Conservation (phyloP, 2,888 invertebrate species). For the Scrobipalpa atriplicella region DNA sequence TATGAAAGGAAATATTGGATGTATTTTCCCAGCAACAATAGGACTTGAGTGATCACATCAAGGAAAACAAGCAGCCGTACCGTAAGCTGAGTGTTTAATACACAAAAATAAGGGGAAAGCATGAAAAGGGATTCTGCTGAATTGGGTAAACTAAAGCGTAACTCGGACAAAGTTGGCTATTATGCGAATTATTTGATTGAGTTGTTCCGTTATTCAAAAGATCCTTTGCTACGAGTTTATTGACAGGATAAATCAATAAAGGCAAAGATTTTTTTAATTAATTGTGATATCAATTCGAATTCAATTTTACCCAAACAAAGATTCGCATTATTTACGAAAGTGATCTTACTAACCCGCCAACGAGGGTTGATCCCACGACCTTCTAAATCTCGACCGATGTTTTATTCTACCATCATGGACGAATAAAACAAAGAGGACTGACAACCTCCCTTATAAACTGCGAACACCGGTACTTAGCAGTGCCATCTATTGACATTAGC, state of each 20-base stretch:
- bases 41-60: slow-evolving; percentile 14
- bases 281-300: too few relatives aligned
- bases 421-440: too few relatives aligned
- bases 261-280: too few relatives aligned
- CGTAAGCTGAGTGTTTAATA: too few relatives aligned
- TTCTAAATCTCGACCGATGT: neutral
- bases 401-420: too few relatives aligned
- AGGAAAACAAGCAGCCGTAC: neutral
- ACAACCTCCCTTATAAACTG: too few relatives aligned
- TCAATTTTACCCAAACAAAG: too few relatives aligned
- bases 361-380: neutral
- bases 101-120: neutral
- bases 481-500: too few relatives aligned
- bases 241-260: too few relatives aligned
- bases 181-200: neutral
- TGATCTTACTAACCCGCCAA: neutral
- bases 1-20: slow-evolving; percentile 9
- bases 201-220: neutral
- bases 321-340: neutral
- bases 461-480: too few relatives aligned
- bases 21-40: slow-evolving; percentile 3
- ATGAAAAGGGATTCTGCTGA: neutral
- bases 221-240: too few relatives aligned
- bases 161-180: neutral
- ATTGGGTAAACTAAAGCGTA: neutral